Conservation (phyloP, 35 echinoderm and acorn worm genomes). For the Apostichopus japonicus region DNA sequence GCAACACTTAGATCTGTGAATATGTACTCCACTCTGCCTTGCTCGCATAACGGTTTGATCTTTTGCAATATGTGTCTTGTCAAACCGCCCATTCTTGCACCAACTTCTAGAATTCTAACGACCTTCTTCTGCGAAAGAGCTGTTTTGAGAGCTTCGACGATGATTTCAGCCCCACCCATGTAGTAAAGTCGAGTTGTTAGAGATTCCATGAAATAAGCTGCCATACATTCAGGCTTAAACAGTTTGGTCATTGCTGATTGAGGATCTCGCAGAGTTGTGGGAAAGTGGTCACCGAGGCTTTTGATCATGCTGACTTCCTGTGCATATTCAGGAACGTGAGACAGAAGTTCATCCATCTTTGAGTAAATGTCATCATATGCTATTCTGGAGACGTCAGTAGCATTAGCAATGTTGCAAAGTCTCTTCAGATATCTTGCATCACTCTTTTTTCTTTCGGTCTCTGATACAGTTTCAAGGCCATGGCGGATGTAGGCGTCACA, state of each 20-base stretch:
- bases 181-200: slow-evolving; percentile 85
- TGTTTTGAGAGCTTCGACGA: slow-evolving; percentile 70
- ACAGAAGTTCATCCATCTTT: slow-evolving; percentile 65
- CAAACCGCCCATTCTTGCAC: slow-evolving; percentile 92
- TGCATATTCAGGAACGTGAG: slow-evolving; percentile 69
- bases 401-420: slow-evolving; percentile 4
- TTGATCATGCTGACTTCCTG: slow-evolving; percentile 78
- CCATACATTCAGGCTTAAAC: slow-evolving; percentile 82
- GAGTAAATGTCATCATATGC: slow-evolving; percentile 71
- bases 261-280: slow-evolving; percentile 83
- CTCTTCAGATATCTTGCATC: slow-evolving; percentile 44
- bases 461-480: slow-evolving; percentile 75
- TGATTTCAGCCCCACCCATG: slow-evolving; percentile 74
- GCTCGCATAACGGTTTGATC: slow-evolving; percentile 68
- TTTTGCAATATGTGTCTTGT: slow-evolving; percentile 77
- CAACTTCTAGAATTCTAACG: slow-evolving; percentile 88
- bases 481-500: slow-evolving; percentile 85
- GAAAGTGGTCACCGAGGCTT: slow-evolving; percentile 82
- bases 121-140: slow-evolving; percentile 74
- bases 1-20: slow-evolving; percentile 95
- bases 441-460: slow-evolving; percentile 46
- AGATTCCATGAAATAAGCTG: slow-evolving; percentile 88
- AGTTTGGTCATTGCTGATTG: slow-evolving; percentile 73
- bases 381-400: slow-evolving; percentile 48
- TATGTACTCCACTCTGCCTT: slow-evolving; percentile 89